Evolutionary conservation across 2,113 vertebrate genomes (phyloP), one percentile per base, ranked within the genome.

Genomic region (Menidia beryllina): DNA sequence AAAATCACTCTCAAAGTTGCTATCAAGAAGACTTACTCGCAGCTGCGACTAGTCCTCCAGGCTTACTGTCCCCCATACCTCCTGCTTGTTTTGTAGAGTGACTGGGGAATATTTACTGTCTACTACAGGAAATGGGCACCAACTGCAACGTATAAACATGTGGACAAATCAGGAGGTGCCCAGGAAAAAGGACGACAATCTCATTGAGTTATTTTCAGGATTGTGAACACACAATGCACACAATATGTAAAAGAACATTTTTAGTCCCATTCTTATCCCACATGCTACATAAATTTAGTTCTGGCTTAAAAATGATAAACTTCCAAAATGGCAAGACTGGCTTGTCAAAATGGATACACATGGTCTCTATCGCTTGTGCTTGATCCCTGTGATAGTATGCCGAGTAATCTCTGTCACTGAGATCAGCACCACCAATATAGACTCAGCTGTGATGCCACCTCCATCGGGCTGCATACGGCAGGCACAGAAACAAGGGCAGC

Each of bases 21-120:
- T 27, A 13, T 36, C 24, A 66, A 39, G 11, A 17, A 23, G 26
- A 73, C 86, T 75, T 84, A 91, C 91, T 91, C 81, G 89, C 90
- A 53, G 90, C 89, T 48, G 90, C 86, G 36, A 92, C 83, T 69
- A 85, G 81, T 72, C 91, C 88, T 72, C 81, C 86, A 60, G 81
- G 55, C 72, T 59, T 90, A 56, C 43, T 83, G 66, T 92, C 89
- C 27, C 64, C 88, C 91, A 92, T 92, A 19, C 10, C 69, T 66
- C 62, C n/a, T 50, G 55, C 23, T 79, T 55, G 70, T 69, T 21
- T 45, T 19, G 21, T 7, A 19, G 53, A 24, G 11, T 54, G 45
- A 69, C 36, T 23, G 26, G 26, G 19, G 7, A 65, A 62, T 49
- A 15, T 61, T 72, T 75, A 34, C n/a, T 64, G 78, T 49, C 34